Percentiles rank a stretch among this genome's conserved stretches.
Conservation (phyloP, 2,797 vertebrate species). For the Pangasius macronema region DNA sequence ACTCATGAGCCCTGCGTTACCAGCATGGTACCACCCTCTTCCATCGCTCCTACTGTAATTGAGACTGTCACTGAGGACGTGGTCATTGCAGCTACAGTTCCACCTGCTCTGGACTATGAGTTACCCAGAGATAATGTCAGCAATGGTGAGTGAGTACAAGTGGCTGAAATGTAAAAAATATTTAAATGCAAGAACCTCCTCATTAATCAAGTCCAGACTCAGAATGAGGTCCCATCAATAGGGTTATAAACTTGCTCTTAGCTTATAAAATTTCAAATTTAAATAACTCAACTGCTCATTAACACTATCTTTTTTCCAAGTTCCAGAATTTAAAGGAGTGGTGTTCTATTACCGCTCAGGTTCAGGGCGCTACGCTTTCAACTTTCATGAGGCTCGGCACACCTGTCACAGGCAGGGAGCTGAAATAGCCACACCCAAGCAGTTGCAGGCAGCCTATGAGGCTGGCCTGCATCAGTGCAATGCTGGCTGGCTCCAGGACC, state of each 20-base stretch:
- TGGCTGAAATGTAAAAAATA: neutral
- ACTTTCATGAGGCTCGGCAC: constrained; percentile 85
- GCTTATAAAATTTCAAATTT: neutral
- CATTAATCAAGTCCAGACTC: neutral
- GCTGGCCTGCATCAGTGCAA: constrained; percentile 94
- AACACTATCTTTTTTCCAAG: neutral
- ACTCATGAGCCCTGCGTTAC: constrained; percentile 72
- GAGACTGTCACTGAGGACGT: constrained; percentile 64
- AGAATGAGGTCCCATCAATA: neutral
- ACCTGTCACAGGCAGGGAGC: constrained; percentile 86
- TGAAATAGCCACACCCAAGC: constrained; percentile 84
- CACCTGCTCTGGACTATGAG: constrained; percentile 50
- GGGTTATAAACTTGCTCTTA: neutral
- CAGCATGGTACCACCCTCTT: constrained; percentile 51
- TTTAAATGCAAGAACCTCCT: neutral
- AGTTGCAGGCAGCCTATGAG: constrained; percentile 90
- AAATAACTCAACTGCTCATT: neutral
- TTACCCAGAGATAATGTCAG: constrained; percentile 48
- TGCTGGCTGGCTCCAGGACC: constrained; percentile 93
- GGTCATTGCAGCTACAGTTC: constrained; percentile 62
- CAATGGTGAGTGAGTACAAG: constrained; percentile 61
- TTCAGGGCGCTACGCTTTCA: constrained; percentile 87
- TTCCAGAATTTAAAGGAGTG: constrained; percentile 73
- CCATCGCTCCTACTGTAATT: constrained; percentile 56
- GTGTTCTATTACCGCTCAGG: constrained; percentile 94